A percentile compares a stretch with the other conserved stretches of the same genome.
phyloP scores from a whole-genome alignment of 2,113 vertebrate genomes.

The Cyanoramphus novaezelandiae region DNA sequence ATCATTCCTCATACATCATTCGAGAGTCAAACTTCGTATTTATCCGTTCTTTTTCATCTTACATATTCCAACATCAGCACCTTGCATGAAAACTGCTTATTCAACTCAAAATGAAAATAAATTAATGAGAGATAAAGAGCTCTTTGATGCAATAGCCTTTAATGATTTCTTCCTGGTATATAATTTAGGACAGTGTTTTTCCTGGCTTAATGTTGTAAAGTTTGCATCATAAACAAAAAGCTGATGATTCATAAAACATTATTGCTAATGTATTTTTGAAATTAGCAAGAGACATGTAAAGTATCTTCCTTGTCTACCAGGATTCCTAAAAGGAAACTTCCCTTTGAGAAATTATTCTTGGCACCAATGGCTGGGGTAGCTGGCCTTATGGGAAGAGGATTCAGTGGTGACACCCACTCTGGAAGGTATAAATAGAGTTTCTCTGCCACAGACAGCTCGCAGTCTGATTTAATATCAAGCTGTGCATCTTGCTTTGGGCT shows the following conservation, averaged over 20 bases:
- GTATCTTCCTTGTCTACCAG: constrained; percentile 49
- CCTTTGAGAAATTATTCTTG: constrained; percentile 71
- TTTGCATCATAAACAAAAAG: constrained; percentile 66
- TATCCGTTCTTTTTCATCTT: constrained; percentile 41
- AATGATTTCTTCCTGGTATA: constrained; percentile 64
- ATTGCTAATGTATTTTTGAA: constrained; percentile 60
- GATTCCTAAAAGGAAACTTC: constrained; percentile 69
- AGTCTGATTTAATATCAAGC: constrained; percentile 53
- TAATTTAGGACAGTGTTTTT: constrained; percentile 68
- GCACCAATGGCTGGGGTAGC: constrained; percentile 50
- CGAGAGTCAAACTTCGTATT: background rate
- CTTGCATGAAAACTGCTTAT: constrained; percentile 49
- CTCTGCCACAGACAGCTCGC: background rate
- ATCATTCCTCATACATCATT: constrained; percentile 31
- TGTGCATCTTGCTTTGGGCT: constrained; percentile 61
- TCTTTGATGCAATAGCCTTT: constrained; percentile 64
- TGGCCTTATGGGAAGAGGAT: constrained; percentile 55
- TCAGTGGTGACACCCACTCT: constrained; percentile 56
- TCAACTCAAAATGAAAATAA: constrained; percentile 64
- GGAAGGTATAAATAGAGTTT: constrained; percentile 68
- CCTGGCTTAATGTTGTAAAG: constrained; percentile 55
- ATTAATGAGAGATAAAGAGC: constrained; percentile 57
- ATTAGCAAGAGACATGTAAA: constrained; percentile 68
- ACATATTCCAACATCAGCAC: constrained; percentile 27
- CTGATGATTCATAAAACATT: constrained; percentile 64